Base-by-base conservation (phyloP, 2,797 vertebrate species). In the Anguilla obscura region DNA sequence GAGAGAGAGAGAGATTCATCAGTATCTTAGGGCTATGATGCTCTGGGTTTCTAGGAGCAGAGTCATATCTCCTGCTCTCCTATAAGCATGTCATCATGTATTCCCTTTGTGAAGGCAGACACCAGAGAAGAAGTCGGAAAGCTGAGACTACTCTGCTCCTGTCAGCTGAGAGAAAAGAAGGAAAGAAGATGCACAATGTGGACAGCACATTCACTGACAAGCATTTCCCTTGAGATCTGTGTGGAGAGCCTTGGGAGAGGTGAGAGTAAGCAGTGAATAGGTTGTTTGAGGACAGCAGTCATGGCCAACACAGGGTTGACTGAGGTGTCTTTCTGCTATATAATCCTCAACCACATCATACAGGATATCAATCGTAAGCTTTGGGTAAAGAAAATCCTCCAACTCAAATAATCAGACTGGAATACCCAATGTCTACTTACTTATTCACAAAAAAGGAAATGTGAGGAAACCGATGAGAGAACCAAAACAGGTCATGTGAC, bases 81-180 rank as follows among this genome's bases (percentile, higher is more conserved):
- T 48, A n/a, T 45, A 24, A 71, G 60, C 18, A 24, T 9, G 60
- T 74, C 60, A 87, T 87, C 60, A 24, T 24, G 60, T 69, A 87
- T 87, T 84, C 16, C 24, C 58, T 84, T 87, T 84, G 60, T 84
- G 45, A 18, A 21, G 6, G 48, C 56, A 48, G 58, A 54, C 40
- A 45, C 60, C 45, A 50, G 45, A 87, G 76, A 30, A 36, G 76
- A 83, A 86, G 66, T 36, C 58, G 21, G 54, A n/a, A 30, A 30
- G n/a, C 66, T 27, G 66, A 84, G 79, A 87, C 83, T 27, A 21
- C 52, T 50, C 40, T n/a, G 14, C 45, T 63, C 16, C 86, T 83
- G 80, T 84, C 79, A 71, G 82, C 48, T 71, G 58, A 87, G 87
- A 69, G 63, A 30, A 30, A n/a, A 27, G 52, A 40, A 36, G 60